phyloP scores from a whole-genome alignment of 1,140 invertebrate genomes.

The Anagrus nilaparvatae region DNA sequence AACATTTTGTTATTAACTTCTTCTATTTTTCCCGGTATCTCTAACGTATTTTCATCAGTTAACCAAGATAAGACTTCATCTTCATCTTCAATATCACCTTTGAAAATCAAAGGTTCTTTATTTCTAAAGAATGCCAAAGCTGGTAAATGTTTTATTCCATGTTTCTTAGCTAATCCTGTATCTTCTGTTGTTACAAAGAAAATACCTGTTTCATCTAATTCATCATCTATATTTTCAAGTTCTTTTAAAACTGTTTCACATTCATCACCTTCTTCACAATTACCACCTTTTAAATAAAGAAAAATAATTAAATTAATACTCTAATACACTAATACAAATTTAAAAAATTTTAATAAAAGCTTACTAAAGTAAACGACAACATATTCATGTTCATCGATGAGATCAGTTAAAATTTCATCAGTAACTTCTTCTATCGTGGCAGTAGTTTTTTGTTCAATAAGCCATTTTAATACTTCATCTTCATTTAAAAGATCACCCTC shows the following conservation, averaged over 20 bases:
- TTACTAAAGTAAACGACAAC: conserved; percentile 88
- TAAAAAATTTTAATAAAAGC: conserved; percentile 25
- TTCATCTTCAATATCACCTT: conserved; percentile 81
- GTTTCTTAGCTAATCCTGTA: conserved; percentile 66
- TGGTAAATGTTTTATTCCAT: conserved; percentile 76
- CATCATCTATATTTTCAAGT: conserved; percentile 88
- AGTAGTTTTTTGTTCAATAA: conserved; percentile 80
- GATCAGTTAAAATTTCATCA: conserved; percentile 76
- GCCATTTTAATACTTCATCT: conserved; percentile 83
- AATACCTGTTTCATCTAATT: conserved; percentile 85
- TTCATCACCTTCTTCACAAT: conserved; percentile 75
- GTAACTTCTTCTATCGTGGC: conserved; percentile 93
- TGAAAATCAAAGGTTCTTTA: conserved; percentile 71
- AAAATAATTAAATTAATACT: not conserved
- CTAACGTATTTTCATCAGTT: conserved; percentile 82
- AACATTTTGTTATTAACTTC: conserved; percentile 87
- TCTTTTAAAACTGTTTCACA: conserved; percentile 78
- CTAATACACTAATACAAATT: conserved; percentile 8
- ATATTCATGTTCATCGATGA: conserved; percentile 87
- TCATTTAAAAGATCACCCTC: conserved; percentile 87
- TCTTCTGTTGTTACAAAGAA: conserved; percentile 91
- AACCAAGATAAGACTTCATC: conserved; percentile 85
- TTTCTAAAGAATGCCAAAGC: conserved; percentile 84
- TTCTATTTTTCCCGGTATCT: conserved; percentile 87
- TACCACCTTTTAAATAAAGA: conserved; percentile 51